phyloP scores from a whole-genome alignment of 2,888 invertebrate species.

The Aphodius sticticus region DNA sequence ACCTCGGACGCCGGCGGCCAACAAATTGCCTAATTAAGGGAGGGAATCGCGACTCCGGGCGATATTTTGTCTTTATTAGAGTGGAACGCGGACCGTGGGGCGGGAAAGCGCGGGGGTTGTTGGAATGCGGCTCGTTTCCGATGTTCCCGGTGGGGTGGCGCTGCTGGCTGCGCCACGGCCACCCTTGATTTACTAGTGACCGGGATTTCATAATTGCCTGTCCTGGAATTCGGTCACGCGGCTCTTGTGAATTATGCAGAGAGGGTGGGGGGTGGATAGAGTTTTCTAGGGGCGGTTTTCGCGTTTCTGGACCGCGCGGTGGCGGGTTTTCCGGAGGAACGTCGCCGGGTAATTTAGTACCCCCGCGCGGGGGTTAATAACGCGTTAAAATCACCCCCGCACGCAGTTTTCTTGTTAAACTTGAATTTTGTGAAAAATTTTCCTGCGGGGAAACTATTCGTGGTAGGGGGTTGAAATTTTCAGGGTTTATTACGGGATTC shows the following conservation, averaged over 20 bases:
- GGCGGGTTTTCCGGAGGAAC: not conserved
- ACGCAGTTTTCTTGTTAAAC: too few relatives aligned
- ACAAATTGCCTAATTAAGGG: conserved; percentile 4
- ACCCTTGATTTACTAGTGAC: conserved; percentile 27
- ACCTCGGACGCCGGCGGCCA: not conserved
- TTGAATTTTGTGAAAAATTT: too few relatives aligned
- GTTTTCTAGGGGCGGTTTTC: not conserved
- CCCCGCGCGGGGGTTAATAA: not conserved
- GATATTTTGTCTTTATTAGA: conserved; percentile 4
- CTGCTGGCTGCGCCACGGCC: conserved; percentile 6
- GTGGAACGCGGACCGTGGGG: not conserved
- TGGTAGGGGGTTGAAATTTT: too few relatives aligned
- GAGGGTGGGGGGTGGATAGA: not conserved
- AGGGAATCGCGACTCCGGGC: not conserved
- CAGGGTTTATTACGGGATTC: too few relatives aligned
- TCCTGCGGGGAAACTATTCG: too few relatives aligned
- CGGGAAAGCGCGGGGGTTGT: not conserved
- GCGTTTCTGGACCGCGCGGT: not conserved
- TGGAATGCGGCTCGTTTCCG: conserved; percentile 18
- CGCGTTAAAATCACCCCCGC: not conserved
- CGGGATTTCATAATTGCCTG: conserved; percentile 27
- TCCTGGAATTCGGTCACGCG: not conserved
- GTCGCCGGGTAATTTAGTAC: not conserved
- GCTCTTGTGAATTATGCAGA: not conserved
- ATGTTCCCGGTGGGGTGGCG: conserved; percentile 10